A percentile compares a stretch with the other conserved stretches of the same genome.
Conservation (phyloP, 2,888 invertebrate species). For the Octonoba sinensis region DNA sequence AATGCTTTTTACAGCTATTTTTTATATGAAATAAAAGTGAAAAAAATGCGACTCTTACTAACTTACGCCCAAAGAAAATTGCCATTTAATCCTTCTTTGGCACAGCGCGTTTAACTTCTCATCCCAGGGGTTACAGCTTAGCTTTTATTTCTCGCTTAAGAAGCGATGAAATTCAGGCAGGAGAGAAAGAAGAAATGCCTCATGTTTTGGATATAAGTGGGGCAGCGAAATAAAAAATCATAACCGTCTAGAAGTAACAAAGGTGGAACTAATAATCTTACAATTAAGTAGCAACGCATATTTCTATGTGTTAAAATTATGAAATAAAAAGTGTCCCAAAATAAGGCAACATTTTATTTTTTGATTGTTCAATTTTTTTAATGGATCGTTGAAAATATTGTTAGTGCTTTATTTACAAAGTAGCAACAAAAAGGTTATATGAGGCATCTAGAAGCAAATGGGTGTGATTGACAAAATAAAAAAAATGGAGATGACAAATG, state of each 20-base stretch:
- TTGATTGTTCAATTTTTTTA: too few relatives aligned
- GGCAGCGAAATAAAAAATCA: not conserved
- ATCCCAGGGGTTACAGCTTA: constrained; percentile 15
- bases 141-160: constrained; percentile 34
- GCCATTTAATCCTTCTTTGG: constrained; percentile 32
- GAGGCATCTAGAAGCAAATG: too few relatives aligned
- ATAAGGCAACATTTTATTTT: too few relatives aligned
- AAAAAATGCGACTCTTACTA: constrained; percentile 1
- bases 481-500: too few relatives aligned
- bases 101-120: constrained; percentile 16
- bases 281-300: too few relatives aligned
- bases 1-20: constrained; percentile 14
- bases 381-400: too few relatives aligned
- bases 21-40: constrained; percentile 1
- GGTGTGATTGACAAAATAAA: too few relatives aligned
- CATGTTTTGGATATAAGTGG: constrained; percentile 3
- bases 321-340: not conserved
- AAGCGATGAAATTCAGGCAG: constrained; percentile 9
- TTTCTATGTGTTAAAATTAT: not conserved
- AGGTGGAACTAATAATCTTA: too few relatives aligned
- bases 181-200: not conserved
- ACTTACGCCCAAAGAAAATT: constrained; percentile 23
- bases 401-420: too few relatives aligned
- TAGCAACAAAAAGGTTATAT: too few relatives aligned
- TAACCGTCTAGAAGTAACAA: too few relatives aligned